Evolutionary conservation across 2,797 vertebrate species (phyloP).

Genomic region (Tolypeutes matacus): DNA sequence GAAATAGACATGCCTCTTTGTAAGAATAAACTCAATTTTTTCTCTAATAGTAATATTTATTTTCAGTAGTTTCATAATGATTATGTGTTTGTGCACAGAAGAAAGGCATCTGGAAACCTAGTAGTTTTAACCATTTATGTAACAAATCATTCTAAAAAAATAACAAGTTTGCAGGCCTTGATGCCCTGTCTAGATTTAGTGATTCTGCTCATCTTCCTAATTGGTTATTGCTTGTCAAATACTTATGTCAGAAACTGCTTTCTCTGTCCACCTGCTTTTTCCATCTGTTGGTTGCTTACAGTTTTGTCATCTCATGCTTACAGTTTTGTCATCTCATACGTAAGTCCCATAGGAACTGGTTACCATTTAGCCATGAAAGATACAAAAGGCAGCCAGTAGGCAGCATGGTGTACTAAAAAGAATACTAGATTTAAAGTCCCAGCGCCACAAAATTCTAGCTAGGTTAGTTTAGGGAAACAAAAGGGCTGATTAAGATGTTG

Average conservation of each 20-base stretch:
- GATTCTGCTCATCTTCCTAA: not conserved
- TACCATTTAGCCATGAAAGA: not conserved
- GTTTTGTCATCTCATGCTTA: not conserved
- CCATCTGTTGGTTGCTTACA: not conserved
- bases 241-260: not conserved
- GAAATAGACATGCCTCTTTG: not conserved
- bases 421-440: not conserved
- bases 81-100: not conserved
- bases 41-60: not conserved
- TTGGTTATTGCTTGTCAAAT: not conserved
- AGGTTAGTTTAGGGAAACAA: not conserved
- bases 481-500: not conserved
- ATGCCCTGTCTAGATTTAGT: not conserved
- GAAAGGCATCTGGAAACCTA: not conserved
- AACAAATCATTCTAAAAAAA: slow-evolving; percentile 35
- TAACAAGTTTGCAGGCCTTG: not conserved
- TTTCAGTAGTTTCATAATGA: not conserved
- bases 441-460: not conserved
- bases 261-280: not conserved
- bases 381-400: not conserved
- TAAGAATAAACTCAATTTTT: not conserved
- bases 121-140: not conserved
- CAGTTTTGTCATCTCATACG: not conserved
- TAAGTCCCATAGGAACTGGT: not conserved
- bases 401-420: not conserved